Base-by-base conservation (phyloP, 1,140 invertebrate genomes). In the Macrostomum lignano region DNA sequence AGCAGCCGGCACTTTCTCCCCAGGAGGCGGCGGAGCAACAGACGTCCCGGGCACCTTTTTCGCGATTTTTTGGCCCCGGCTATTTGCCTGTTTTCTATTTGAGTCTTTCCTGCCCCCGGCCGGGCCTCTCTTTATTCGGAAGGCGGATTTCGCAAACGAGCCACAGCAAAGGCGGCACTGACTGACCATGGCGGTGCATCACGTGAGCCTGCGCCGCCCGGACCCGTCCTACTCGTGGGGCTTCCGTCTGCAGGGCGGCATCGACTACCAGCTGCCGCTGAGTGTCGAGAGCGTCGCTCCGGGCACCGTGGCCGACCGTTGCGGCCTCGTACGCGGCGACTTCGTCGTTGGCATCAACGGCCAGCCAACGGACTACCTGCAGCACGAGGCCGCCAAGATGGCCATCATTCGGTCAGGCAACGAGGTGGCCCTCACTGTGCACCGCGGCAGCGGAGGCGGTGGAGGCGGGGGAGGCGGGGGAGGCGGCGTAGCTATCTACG, bases 181-280 rank as follows among this genome's bases (percentile, higher is more conserved):
- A n/a, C n/a, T n/a, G n/a, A n/a, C n/a, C n/a, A n/a, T n/a, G n/a
- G n/a, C n/a, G n/a, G n/a, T n/a, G n/a, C n/a, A n/a, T n/a, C n/a
- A n/a, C n/a, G n/a, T n/a, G n/a, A n/a, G n/a, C n/a, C n/a, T n/a
- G n/a, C n/a, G n/a, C n/a, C n/a, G n/a, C n/a, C n/a, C n/a, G n/a
- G 72, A 81, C 46, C 69, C 71, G 22, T 70, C 72, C 42, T 55
- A 55, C 20, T 71, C 75, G 41, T 78, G 82, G 71, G 84, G 84
- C 39, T 88, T 94, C 58, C 67, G 81, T 42, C 66, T 94, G 38
- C 78, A 86, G 57, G 82, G 82, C 28, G 82, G 82, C 17, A 73
- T 73, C 48, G 79, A 88, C 60, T 82, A 78, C 46, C 73, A 73
- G 36, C 69, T 72, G 37, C 77, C 81, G 2, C 64, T 88, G 26